Conservation (phyloP, 2,113 vertebrate species). For the Haemorhous mexicanus region DNA sequence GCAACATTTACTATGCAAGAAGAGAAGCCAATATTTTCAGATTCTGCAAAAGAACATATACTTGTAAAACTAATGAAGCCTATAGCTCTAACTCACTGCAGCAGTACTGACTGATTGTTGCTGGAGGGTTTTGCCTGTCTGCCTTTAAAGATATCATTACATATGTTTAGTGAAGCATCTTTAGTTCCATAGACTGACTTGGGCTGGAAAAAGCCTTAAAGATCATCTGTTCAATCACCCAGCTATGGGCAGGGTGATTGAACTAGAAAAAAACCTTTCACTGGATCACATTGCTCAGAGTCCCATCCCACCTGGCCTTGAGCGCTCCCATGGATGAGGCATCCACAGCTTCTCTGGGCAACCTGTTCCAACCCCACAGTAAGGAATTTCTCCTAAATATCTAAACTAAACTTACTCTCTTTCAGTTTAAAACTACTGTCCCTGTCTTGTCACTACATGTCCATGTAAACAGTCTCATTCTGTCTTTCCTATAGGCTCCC, state of each 20-base stretch:
- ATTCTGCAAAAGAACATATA: background rate
- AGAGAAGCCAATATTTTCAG: background rate
- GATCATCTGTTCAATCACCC: no score
- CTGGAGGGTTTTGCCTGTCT: background rate
- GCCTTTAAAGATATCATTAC: background rate
- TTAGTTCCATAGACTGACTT: background rate
- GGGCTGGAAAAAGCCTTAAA: background rate
- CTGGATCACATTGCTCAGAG: background rate
- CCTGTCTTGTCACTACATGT: no score
- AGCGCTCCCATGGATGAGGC: background rate
- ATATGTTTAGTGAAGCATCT: background rate
- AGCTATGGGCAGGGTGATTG: background rate
- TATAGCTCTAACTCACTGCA: background rate
- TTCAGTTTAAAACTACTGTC: background rate
- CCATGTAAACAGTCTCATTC: background rate
- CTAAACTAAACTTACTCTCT: background rate
- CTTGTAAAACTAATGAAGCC: background rate
- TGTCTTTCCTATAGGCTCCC: background rate
- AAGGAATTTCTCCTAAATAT: background rate
- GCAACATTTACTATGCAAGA: background rate
- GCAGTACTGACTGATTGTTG: fast-evolving
- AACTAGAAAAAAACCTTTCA: background rate
- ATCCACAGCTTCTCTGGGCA: background rate
- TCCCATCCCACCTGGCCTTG: no score
- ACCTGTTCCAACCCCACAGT: background rate